Evolutionary conservation across 2,113 vertebrate species (phyloP).

Genomic region (Scophthalmus maximus): DNA sequence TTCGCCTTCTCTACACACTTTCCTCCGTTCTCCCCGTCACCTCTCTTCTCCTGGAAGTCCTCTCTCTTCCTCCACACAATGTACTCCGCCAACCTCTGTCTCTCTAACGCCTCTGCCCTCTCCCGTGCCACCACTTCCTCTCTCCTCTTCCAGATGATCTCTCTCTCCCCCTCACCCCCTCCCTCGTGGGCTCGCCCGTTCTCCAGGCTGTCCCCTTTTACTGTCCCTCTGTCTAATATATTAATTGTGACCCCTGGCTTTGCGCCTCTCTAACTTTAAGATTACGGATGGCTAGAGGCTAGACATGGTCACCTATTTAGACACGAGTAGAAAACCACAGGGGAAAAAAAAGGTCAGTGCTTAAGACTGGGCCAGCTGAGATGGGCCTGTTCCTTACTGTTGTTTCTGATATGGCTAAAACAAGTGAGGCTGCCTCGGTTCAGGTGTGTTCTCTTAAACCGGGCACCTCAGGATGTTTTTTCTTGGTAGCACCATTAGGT

Average conservation of each 20-base stretch:
- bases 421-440: slow-evolving; percentile 65
- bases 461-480: slow-evolving; percentile 36
- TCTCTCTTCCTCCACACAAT: slow-evolving; percentile 85
- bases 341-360: slow-evolving; percentile 42
- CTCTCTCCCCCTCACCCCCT: slow-evolving; percentile 81
- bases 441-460: slow-evolving; percentile 59
- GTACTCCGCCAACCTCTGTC: slow-evolving; percentile 76
- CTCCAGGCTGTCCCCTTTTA: slow-evolving; percentile 84
- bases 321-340: slow-evolving; percentile 57
- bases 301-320: slow-evolving; percentile 53
- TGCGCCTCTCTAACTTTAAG: slow-evolving; percentile 11
- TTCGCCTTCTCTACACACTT: slow-evolving; percentile 59
- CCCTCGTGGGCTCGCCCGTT: slow-evolving; percentile 84
- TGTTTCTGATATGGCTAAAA: slow-evolving; percentile 79
- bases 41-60: slow-evolving; percentile 83
- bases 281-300: slow-evolving; percentile 51
- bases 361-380: slow-evolving; percentile 61
- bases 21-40: slow-evolving; percentile 70
- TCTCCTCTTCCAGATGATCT: slow-evolving; percentile 85
- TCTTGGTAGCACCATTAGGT: slow-evolving; percentile 74
- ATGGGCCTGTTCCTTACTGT: slow-evolving; percentile 68
- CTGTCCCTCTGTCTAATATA: slow-evolving; percentile 51
- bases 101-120: slow-evolving; percentile 80
- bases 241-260: slow-evolving; percentile 45
- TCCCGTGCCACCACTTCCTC: slow-evolving; percentile 83